Evolutionary conservation across 2,113 vertebrate genomes (phyloP).

Genomic region (Pithys albifrons): DNA sequence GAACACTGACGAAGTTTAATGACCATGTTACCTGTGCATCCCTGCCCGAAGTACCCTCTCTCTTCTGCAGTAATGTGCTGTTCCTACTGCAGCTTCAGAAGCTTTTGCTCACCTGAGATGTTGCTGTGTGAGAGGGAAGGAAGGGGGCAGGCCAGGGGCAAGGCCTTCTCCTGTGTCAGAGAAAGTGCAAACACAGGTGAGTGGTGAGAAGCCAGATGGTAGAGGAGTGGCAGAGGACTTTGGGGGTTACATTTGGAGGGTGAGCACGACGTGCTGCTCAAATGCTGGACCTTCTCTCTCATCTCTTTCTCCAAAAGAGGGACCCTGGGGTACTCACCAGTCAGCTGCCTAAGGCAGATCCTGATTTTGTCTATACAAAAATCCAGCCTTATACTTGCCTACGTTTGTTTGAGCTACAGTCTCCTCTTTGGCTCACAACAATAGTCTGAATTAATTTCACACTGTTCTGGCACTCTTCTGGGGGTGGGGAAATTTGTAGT

Average conservation of each 20-base stretch:
- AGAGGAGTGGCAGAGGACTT: not conserved
- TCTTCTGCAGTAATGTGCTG: not conserved
- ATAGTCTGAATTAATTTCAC: not conserved
- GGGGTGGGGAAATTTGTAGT: not conserved
- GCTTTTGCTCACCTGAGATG: not conserved
- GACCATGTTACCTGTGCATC: not conserved
- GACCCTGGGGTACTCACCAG: not conserved
- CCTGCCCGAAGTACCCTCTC: not conserved
- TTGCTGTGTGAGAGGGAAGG: not conserved
- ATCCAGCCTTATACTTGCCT: not conserved
- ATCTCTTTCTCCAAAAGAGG: not conserved
- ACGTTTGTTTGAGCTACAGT: not conserved
- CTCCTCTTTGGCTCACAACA: not conserved
- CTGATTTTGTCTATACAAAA: not conserved
- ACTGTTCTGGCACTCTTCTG: not conserved
- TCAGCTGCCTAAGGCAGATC: not conserved
- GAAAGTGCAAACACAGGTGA: not conserved
- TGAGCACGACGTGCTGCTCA: not conserved
- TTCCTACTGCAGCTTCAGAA: fast-evolving
- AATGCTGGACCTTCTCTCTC: not conserved
- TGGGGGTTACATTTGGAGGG: not conserved
- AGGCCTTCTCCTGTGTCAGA: not conserved
- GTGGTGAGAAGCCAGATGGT: not conserved
- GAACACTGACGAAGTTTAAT: not conserved
- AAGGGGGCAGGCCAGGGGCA: not conserved